Conservation (phyloP, 2,113 vertebrate genomes). For the Leucoraja erinaceus region DNA sequence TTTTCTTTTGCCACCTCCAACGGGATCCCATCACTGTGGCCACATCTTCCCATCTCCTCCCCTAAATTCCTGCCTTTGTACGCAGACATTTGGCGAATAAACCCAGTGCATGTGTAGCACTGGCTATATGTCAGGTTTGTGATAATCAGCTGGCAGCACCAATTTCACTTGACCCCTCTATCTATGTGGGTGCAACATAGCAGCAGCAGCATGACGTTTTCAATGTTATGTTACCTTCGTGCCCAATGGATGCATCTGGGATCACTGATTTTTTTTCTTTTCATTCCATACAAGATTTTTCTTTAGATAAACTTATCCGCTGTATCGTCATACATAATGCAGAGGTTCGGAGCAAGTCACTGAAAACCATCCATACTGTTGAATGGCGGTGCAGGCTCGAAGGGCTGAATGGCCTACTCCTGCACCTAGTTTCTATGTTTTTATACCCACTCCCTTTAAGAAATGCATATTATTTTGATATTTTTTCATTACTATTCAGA, state of each 20-base stretch:
- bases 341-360: neutral
- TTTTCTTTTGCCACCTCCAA: too few relatives aligned
- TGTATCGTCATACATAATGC: neutral
- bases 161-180: neutral
- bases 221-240: neutral
- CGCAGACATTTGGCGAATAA: too few relatives aligned
- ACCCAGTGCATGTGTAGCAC: too few relatives aligned
- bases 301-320: neutral
- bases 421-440: too few relatives aligned
- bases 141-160: neutral
- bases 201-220: neutral
- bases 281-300: neutral
- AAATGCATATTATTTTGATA: neutral
- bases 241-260: neutral
- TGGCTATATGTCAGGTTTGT: too few relatives aligned
- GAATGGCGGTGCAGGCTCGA: too few relatives aligned
- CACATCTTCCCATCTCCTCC: too few relatives aligned
- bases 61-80: too few relatives aligned
- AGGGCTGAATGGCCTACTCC: too few relatives aligned
- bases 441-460: too few relatives aligned
- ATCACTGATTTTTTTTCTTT: neutral
- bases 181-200: neutral
- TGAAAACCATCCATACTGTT: neutral
- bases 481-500: neutral
- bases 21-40: too few relatives aligned